phyloP scores from a whole-genome alignment of 1,140 invertebrate species.

The Carposina sasakii region DNA sequence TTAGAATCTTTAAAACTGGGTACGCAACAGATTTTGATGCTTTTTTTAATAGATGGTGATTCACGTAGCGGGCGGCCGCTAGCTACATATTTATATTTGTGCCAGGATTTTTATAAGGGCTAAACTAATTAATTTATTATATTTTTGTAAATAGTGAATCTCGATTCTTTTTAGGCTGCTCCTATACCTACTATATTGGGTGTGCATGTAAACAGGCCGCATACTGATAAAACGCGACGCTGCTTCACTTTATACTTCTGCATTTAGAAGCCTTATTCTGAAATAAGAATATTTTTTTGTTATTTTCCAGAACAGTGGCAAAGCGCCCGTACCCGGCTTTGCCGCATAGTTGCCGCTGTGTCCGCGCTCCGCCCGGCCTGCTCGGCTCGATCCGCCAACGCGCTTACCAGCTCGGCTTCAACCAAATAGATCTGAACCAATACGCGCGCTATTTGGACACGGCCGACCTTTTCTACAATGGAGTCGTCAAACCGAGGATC shows the following conservation, averaged over 20 bases:
- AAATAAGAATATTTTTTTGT: neutral
- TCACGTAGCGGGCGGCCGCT: too few relatives aligned
- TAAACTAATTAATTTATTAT: neutral
- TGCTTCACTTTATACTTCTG: neutral
- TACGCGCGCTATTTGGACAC: constrained; percentile 34
- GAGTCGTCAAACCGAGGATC: constrained; percentile 42
- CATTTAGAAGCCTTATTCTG: neutral
- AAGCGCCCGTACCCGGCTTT: constrained; percentile 29
- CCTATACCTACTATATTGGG: neutral
- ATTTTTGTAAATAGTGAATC: neutral
- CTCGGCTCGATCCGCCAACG: constrained; percentile 33
- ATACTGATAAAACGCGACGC: neutral
- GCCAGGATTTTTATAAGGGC: neutral
- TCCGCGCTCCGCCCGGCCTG: constrained; percentile 13
- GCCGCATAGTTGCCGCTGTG: constrained; percentile 28
- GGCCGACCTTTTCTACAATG: constrained; percentile 46
- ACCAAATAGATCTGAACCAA: constrained; percentile 25
- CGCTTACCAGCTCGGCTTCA: constrained; percentile 28
- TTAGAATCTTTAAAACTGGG: neutral
- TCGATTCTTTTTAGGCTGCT: neutral
- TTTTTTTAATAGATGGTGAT: too few relatives aligned
- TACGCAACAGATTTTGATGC: neutral
- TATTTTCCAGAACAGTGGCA: constrained; percentile 30
- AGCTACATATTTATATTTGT: too few relatives aligned
- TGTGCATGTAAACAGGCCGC: neutral